Evolutionary conservation across 2,888 invertebrate species (phyloP).

Genomic region (Scaptomyza cyrtandrae): DNA sequence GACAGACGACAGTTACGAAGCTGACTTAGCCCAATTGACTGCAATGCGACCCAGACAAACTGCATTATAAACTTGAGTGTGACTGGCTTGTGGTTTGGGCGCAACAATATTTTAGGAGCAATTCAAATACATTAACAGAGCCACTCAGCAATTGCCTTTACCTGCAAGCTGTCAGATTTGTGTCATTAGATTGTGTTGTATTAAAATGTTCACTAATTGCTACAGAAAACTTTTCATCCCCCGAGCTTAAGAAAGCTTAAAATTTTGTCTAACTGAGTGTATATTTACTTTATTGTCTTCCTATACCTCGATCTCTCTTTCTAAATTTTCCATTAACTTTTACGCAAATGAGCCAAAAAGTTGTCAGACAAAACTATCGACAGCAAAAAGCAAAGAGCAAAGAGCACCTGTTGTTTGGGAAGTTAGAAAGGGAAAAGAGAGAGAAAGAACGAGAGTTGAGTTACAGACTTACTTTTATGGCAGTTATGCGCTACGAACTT

Average conservation of each 20-base stretch:
- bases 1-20: constrained; percentile 31
- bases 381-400: constrained; percentile 23
- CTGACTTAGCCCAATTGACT: constrained; percentile 53
- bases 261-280: constrained; percentile 6
- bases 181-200: constrained; percentile 41
- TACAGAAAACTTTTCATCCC: constrained; percentile 23
- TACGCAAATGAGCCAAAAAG: constrained; percentile 74
- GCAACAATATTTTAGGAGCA: constrained; percentile 5
- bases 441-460: constrained; percentile 28
- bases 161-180: constrained; percentile 29
- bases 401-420: constrained; percentile 58
- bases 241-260: constrained; percentile 16
- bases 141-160: constrained; percentile 31
- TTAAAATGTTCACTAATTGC: constrained; percentile 46
- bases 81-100: constrained; percentile 5
- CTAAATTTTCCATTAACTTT: constrained; percentile 40
- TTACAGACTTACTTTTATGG: constrained; percentile 69
- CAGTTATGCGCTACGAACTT: constrained; percentile 70
- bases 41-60: constrained; percentile 52
- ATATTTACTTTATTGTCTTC: constrained; percentile 11
- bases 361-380: constrained; percentile 69
- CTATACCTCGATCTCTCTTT: not conserved
- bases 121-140: constrained; percentile 23
- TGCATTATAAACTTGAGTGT: constrained; percentile 37
- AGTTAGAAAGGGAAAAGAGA: not conserved